A percentile compares a stretch with the other conserved stretches of the same genome.
Conservation (phyloP, 2,888 invertebrate species). For the Lucinisca nassula region DNA sequence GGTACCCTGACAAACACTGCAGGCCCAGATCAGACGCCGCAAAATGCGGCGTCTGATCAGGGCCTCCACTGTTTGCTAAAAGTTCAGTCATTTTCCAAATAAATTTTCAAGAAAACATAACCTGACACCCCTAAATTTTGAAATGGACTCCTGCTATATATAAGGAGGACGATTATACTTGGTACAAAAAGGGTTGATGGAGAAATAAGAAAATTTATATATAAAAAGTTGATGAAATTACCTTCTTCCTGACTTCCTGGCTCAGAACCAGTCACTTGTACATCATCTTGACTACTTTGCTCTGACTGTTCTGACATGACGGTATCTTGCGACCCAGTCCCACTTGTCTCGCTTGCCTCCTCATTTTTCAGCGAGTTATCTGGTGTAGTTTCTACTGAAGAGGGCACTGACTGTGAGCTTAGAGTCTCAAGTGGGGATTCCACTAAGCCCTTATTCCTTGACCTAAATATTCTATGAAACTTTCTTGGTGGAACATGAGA, state of each 20-base stretch:
- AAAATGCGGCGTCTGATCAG: too few species aligned
- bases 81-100: too few species aligned
- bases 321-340: background rate
- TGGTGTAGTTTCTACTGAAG: background rate
- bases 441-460: constrained; percentile 66
- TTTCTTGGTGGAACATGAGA: constrained; percentile 60
- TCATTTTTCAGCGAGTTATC: background rate
- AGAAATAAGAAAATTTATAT: too few species aligned
- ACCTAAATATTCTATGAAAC: constrained; percentile 72
- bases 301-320: background rate
- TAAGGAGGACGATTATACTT: too few species aligned
- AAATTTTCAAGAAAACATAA: too few species aligned
- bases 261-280: background rate
- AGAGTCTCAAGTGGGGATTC: background rate
- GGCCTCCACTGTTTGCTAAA: too few species aligned
- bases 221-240: too few species aligned
- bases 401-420: background rate
- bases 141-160: too few species aligned
- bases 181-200: too few species aligned
- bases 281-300: background rate
- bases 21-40: too few species aligned
- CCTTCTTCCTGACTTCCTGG: background rate
- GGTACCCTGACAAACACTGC: too few species aligned
- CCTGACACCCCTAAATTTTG: too few species aligned
- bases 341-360: background rate